Conservation (phyloP, 2,797 vertebrate species). For the Ptychobarbus kaznakovi region DNA sequence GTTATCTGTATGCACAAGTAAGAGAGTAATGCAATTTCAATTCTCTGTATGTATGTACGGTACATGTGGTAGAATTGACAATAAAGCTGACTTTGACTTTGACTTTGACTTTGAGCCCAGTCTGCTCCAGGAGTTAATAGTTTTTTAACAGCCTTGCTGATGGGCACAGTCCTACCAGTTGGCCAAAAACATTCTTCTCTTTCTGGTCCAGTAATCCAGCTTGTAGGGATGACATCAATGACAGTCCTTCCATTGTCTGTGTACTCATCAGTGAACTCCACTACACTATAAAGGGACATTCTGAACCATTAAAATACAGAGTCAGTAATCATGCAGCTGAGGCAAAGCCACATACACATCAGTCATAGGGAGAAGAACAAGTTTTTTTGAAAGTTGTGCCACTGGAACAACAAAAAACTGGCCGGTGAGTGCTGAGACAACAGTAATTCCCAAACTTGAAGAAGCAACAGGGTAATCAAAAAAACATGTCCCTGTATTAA, state of each 20-base stretch:
- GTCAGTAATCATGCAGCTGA: neutral
- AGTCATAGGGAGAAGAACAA: constrained; percentile 12
- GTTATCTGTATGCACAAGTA: no score
- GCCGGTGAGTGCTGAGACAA: neutral
- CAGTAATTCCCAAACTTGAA: constrained; percentile 10
- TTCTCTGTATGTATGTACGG: no score
- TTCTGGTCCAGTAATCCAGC: neutral
- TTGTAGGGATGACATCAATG: constrained; percentile 15
- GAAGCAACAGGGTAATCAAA: neutral
- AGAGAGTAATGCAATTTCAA: no score
- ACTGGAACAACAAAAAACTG: neutral
- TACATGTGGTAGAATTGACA: no score
- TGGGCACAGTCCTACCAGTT: neutral
- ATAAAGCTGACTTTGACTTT: no score
- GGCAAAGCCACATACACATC: neutral
- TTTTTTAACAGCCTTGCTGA: no score
- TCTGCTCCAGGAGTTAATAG: neutral
- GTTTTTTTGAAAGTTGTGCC: constrained; percentile 11
- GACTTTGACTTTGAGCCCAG: no score
- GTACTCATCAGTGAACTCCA: no score
- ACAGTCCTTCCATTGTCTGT: neutral
- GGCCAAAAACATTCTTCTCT: constrained; percentile 9
- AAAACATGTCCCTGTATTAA: neutral
- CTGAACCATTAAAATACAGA: constrained; percentile 2
- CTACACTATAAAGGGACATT: neutral